These are phyloP conservation scores for Sarcophaga carnaria DNA, from an alignment of 2,888 invertebrate genomes.

Conservation along the genomic window DNA sequence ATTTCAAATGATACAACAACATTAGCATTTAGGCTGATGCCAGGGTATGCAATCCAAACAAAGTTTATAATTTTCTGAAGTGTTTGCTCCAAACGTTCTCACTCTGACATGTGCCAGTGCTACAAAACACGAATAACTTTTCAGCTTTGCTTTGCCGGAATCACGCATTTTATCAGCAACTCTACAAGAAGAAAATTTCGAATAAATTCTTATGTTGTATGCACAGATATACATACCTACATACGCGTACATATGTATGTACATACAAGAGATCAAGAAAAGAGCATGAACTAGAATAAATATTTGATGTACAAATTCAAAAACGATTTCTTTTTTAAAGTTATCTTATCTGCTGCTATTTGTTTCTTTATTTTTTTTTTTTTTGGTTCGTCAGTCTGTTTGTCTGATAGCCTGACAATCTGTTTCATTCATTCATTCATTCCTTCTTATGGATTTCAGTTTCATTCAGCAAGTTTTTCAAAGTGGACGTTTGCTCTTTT, in stretches of 20 bases:
- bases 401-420: not conserved
- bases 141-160: too few relatives aligned
- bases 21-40: too few relatives aligned
- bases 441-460: conserved; percentile 21
- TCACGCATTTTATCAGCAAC: not conserved
- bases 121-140: too few relatives aligned
- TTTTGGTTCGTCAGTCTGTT: not conserved
- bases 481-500: conserved; percentile 28
- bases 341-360: not conserved
- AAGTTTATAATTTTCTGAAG: too few relatives aligned
- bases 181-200: not conserved
- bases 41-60: too few relatives aligned
- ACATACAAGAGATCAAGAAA: not conserved
- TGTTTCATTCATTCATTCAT: not conserved
- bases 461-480: conserved; percentile 40
- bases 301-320: conserved; percentile 6
- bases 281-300: conserved; percentile 4
- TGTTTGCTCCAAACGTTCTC: too few relatives aligned
- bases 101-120: too few relatives aligned
- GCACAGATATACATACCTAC: not conserved
- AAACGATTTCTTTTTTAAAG: not conserved
- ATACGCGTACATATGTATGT: not conserved
- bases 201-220: not conserved
- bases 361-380: not conserved
- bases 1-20: conserved; percentile 13